Evolutionary conservation across 2,888 invertebrate genomes (phyloP), one percentile per base, ranked within the genome.

Genomic region (Caprella mutica): DNA sequence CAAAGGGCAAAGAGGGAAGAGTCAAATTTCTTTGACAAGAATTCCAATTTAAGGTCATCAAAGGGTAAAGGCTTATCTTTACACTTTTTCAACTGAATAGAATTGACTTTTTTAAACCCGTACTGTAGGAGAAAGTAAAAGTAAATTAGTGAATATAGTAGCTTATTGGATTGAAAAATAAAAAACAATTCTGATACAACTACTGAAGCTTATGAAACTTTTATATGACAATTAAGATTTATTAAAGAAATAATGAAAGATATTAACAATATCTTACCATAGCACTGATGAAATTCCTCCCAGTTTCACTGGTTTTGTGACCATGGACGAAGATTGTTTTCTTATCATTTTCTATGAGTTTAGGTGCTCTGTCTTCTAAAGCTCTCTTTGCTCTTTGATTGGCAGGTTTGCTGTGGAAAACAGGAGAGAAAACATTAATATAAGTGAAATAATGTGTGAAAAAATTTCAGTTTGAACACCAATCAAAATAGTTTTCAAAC

Each of bases 1-100:
- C 86, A 90, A 70, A 94, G 85, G 65, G 87, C 80, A 74, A 98
- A 98, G 27, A 97, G 72, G 0, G 93, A 82, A 14, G 89, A 81
- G 73, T 97, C 91, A 70, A 85, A 81, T 73, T 92, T 94, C 68
- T 80, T 79, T 39, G 85, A 48, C 8, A 48, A n/a, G 12, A 19
- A 30, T 17, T 38, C 38, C 14, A 51, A 21, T 21, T 38, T 23
- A 19, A 24, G 21, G 8, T 30, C 44, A 12, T 59, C 58, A 51
- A 59, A 59, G 6, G 58, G 58, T 12, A 59, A 26, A 12, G 44
- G 33, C 1, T 24, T 27, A 17, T 51, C 38, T 17, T 55, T 52
- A 38, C 40, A 26, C n/a, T n/a, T n/a, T 14, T 40, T 33, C 5
- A 55, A 43, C 6, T 43, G 43, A n/a, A 35, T 42, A n/a, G 51